Evolutionary conservation across 2,888 invertebrate species (phyloP), one percentile per base, ranked within the genome.

Genomic region (Pteria penguin): DNA sequence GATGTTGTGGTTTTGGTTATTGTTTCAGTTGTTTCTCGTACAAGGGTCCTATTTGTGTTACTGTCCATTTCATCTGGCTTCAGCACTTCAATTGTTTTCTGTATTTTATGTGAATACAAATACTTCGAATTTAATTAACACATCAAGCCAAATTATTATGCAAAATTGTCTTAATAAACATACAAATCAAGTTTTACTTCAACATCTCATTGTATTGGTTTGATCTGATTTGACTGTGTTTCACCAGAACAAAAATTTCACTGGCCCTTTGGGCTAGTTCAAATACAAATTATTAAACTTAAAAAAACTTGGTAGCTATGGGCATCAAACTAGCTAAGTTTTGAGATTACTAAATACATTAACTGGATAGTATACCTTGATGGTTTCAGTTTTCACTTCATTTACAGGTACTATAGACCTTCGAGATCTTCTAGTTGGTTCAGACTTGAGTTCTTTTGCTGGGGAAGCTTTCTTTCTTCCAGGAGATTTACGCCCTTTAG

Each of bases 401-500:
- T 36, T 58, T 11, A 57, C 26, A 26, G 26, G 61, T 29, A 45
- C 29, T 61, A 32, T 27, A 3, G 55, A 55, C 55, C 72, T 55
- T 29, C 72, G 45, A 22, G 72, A 65, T 27, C 33, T 57, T 32
- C 72, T 55, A 8, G 58, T 27, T 45, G 45, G 45, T 18, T 45
- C 45, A 45, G 45, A 45, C 18, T 45, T 45, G n/a, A 31, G 4
- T n/a, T 26, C 24, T 27, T 24, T 24, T 14, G 57, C 26, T 57
- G 68, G 68, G 1, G 68, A 54, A 11, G 68, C 54, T 36, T 32
- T 58, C 63, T 63, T 65, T n/a, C 72, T 54, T 11, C 33, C 57
- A 26, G 72, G 65, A 36, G 72, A 72, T 26, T 72, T 72, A 18
- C 76, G 62, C 3, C 68, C 55, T 54, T 57, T 72, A 18, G 76